These are phyloP conservation scores for Resseliella maxima DNA, from an alignment of 2,888 invertebrate genomes.

Conservation along the genomic window DNA sequence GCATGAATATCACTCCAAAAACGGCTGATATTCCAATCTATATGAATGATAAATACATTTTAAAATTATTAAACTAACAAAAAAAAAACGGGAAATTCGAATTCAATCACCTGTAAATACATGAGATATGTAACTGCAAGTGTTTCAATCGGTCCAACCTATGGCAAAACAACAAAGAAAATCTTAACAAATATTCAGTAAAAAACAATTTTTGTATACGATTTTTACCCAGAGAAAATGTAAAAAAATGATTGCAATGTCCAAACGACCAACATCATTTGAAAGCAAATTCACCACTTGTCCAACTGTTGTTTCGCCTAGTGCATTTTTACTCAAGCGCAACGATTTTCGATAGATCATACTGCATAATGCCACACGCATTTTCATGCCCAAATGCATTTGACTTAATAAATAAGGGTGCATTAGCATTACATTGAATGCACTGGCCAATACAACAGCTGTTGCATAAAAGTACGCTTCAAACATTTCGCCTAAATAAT, in stretches of 20 bases:
- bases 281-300: slow-evolving; percentile 87
- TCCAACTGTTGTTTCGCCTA: slow-evolving; percentile 81
- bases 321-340: slow-evolving; percentile 76
- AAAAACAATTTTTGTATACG: too few relatives aligned
- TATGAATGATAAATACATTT: slow-evolving; percentile 57
- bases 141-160: slow-evolving; percentile 83
- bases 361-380: slow-evolving; percentile 76
- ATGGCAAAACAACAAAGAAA: too few relatives aligned
- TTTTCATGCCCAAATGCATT: slow-evolving; percentile 75
- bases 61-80: slow-evolving; percentile 65
- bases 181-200: too few relatives aligned
- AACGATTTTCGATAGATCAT: slow-evolving; percentile 77
- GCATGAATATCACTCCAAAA: slow-evolving; percentile 72
- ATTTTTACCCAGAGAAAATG: slow-evolving; percentile 83
- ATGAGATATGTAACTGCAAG: slow-evolving; percentile 82
- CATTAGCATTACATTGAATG: slow-evolving; percentile 79
- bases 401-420: slow-evolving; percentile 90
- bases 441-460: slow-evolving; percentile 79
- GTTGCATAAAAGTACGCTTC: slow-evolving; percentile 82
- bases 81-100: slow-evolving; percentile 64
- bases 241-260: slow-evolving; percentile 80
- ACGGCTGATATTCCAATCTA: slow-evolving; percentile 71
- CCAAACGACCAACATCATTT: slow-evolving; percentile 85
- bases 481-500: slow-evolving; percentile 61
- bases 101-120: slow-evolving; percentile 74